Evolutionary conservation across 2,888 invertebrate genomes (phyloP).

Genomic region (Nesidiocoris tenuis): DNA sequence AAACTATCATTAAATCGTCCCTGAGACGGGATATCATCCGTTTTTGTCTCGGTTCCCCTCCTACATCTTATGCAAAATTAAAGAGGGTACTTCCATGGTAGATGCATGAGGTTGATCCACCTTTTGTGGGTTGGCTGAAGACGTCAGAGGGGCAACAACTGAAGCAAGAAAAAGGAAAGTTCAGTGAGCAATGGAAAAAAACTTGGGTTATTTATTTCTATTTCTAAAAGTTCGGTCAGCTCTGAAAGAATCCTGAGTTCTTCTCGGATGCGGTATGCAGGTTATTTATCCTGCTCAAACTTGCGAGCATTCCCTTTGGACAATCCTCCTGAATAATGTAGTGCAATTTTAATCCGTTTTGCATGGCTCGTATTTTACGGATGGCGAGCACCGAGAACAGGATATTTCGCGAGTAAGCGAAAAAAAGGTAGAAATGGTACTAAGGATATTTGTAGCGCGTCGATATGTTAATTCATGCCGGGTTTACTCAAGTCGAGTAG

Average conservation of each 20-base stretch:
- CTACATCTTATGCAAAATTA: background rate
- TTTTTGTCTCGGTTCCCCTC: background rate
- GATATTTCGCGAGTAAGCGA: too few relatives aligned
- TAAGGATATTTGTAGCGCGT: too few relatives aligned
- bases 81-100: background rate
- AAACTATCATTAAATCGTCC: constrained; percentile 23
- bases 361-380: too few relatives aligned
- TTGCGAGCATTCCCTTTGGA: background rate
- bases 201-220: background rate
- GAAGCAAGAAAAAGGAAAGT: background rate
- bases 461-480: too few relatives aligned
- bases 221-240: background rate
- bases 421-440: too few relatives aligned
- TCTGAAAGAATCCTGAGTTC: background rate
- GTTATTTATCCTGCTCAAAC: background rate
- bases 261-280: background rate
- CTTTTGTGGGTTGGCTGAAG: background rate
- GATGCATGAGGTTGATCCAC: background rate
- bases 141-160: background rate
- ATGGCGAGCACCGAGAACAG: too few relatives aligned
- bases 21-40: background rate
- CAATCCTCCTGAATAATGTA: background rate
- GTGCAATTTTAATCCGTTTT: background rate
- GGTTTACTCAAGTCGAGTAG: too few relatives aligned
- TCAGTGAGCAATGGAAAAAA: background rate